Percentiles rank a stretch among this genome's conserved stretches.
Evolutionary conservation across 2,888 invertebrate genomes (phyloP).

Genomic region (Andrena dorsata): DNA sequence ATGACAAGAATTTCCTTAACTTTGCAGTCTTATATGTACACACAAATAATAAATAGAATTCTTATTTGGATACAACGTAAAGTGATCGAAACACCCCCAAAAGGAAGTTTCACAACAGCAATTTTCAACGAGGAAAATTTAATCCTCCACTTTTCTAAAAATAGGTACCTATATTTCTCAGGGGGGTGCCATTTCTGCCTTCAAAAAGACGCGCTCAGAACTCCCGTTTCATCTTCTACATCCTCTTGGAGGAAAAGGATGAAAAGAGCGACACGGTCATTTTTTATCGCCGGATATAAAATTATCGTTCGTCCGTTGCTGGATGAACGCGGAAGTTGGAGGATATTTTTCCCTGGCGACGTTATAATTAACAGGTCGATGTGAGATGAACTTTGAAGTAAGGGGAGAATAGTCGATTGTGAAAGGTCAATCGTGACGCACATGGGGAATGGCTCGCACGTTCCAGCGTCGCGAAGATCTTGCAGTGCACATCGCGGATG

Average conservation of each 20-base stretch:
- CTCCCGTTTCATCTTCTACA: too few relatives aligned
- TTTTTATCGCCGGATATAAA: neutral
- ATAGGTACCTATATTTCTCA: too few relatives aligned
- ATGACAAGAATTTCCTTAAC: neutral
- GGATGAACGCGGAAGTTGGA: neutral
- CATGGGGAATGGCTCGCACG: neutral
- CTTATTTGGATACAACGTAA: too few relatives aligned
- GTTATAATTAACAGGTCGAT: conserved; percentile 10
- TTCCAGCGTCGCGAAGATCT: neutral
- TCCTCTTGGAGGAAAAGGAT: too few relatives aligned
- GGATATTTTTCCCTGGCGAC: neutral
- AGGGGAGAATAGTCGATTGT: neutral
- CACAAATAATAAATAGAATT: too few relatives aligned
- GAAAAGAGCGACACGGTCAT: neutral
- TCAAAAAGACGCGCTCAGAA: neutral
- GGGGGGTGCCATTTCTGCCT: neutral
- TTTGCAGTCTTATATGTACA: neutral
- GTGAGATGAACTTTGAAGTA: neutral
- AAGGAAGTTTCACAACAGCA: too few relatives aligned
- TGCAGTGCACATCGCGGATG: neutral
- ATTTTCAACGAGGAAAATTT: too few relatives aligned
- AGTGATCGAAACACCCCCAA: too few relatives aligned
- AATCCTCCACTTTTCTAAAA: too few relatives aligned
- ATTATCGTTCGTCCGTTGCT: too few relatives aligned
- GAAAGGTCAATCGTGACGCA: conserved; percentile 15